Conservation (phyloP, 2,797 vertebrate species). For the Myotis planiceps region DNA sequence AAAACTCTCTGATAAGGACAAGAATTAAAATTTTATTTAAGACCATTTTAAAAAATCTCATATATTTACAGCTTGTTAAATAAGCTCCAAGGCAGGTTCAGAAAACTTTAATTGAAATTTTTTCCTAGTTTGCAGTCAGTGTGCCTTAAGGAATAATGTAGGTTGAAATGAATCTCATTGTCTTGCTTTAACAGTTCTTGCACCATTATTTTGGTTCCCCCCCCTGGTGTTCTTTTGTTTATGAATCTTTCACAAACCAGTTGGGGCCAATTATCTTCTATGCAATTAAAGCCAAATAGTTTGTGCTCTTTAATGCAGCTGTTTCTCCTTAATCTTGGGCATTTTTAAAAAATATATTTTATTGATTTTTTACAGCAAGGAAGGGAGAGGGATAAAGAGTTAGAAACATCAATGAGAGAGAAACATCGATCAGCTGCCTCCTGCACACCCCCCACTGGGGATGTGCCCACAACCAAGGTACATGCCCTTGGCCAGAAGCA, state of each 20-base stretch:
- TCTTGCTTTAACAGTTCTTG: constrained; percentile 30
- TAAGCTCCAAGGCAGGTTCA: background rate
- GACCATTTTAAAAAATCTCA: background rate
- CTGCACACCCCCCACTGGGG: too few relatives aligned
- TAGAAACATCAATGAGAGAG: too few relatives aligned
- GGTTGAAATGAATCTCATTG: constrained; percentile 42
- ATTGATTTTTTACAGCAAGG: too few relatives aligned
- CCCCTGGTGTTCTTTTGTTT: constrained; percentile 61
- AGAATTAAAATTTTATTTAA: constrained; percentile 5
- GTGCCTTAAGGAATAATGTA: constrained; percentile 41
- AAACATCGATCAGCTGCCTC: too few relatives aligned
- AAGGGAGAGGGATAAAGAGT: too few relatives aligned
- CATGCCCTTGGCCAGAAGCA: too few relatives aligned
- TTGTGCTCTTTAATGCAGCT: constrained; percentile 44
- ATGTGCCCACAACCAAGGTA: too few relatives aligned
- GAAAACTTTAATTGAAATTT: constrained; percentile 56
- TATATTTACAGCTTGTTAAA: constrained; percentile 39
- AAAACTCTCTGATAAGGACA: constrained; percentile 1
- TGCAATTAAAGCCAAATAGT: constrained; percentile 56
- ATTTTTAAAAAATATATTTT: background rate
- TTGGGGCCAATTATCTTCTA: constrained; percentile 41
- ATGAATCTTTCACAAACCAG: constrained; percentile 46
- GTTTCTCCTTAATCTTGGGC: constrained; percentile 49
- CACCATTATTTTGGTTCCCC: background rate
- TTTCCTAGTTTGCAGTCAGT: constrained; percentile 45